Percentiles rank a stretch among this genome's conserved stretches.
Conservation (phyloP, 2,113 vertebrate genomes). For the Lycaon pictus region DNA sequence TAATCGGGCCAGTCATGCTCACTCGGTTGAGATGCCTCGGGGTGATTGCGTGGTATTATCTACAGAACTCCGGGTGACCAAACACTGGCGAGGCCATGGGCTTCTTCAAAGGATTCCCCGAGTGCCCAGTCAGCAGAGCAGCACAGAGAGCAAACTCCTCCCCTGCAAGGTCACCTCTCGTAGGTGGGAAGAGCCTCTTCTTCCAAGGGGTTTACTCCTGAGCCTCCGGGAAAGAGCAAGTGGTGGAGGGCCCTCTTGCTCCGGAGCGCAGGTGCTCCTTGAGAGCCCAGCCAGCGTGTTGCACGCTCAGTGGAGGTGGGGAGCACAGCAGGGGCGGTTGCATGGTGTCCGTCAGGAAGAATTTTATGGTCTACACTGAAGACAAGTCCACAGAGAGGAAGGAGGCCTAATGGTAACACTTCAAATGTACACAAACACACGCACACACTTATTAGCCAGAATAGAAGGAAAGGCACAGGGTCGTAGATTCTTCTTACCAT, state of each 20-base stretch:
- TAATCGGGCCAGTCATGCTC: conserved; percentile 75
- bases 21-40: conserved; percentile 74
- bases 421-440: background rate
- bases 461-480: background rate
- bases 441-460: background rate
- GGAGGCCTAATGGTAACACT: background rate
- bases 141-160: background rate
- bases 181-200: background rate
- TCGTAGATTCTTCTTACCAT: background rate
- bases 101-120: conserved; percentile 45
- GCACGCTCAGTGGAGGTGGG: background rate
- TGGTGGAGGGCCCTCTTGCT: background rate
- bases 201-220: background rate
- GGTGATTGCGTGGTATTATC: conserved; percentile 51
- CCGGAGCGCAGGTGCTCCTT: background rate
- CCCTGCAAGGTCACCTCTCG: conserved; percentile 5
- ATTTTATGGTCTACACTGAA: background rate
- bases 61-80: conserved; percentile 18
- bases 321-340: background rate
- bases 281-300: background rate
- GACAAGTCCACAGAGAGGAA: background rate
- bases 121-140: conserved; percentile 49
- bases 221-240: background rate
- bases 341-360: background rate
- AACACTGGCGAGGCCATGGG: background rate